Percentiles rank a stretch among this genome's conserved stretches.
Conservation (phyloP, 1,140 invertebrate species). For the Pseudomyrmex cubaensis region DNA sequence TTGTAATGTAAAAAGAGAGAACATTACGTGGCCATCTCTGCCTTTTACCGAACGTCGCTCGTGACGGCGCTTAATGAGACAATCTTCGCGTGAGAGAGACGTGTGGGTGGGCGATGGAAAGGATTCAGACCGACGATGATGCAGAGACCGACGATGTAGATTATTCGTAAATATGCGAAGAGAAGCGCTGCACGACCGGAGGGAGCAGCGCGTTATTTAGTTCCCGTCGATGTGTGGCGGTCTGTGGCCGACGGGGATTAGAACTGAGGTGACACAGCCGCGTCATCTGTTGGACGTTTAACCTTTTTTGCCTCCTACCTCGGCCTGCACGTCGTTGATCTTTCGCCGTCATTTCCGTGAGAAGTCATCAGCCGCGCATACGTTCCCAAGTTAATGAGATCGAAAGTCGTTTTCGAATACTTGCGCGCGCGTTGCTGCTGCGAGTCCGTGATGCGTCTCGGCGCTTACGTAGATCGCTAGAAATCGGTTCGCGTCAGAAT, state of each 20-base stretch:
- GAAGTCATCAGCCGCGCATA: slow-evolving; percentile 61
- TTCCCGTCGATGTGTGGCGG: slow-evolving; percentile 62
- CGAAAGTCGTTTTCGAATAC: slow-evolving; percentile 61
- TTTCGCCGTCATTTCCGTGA: slow-evolving; percentile 58
- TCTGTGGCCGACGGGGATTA: slow-evolving; percentile 65
- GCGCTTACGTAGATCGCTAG: background rate
- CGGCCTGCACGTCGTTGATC: slow-evolving; percentile 19
- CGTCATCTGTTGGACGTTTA: slow-evolving; percentile 79
- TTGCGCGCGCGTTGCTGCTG: background rate
- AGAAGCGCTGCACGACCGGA: slow-evolving; percentile 9
- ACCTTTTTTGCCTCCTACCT: slow-evolving; percentile 68
- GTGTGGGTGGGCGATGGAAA: slow-evolving; percentile 62
- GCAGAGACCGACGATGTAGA: slow-evolving; percentile 4
- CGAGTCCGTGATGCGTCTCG: background rate
- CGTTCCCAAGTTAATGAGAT: slow-evolving; percentile 31
- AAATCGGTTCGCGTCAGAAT: background rate
- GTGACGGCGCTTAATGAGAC: slow-evolving; percentile 69
- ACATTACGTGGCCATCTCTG: slow-evolving; percentile 51
- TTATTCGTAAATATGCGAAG: slow-evolving; percentile 35
- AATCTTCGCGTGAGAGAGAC: slow-evolving; percentile 40
- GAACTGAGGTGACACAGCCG: slow-evolving; percentile 72
- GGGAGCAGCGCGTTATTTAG: slow-evolving; percentile 68
- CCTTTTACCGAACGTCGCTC: slow-evolving; percentile 54
- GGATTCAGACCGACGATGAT: slow-evolving; percentile 12
- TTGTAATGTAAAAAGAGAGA: slow-evolving; percentile 47